Evolutionary conservation across 2,797 vertebrate genomes (phyloP), one percentile per base, ranked within the genome.

Genomic region (Coregonus ussuriensis): DNA sequence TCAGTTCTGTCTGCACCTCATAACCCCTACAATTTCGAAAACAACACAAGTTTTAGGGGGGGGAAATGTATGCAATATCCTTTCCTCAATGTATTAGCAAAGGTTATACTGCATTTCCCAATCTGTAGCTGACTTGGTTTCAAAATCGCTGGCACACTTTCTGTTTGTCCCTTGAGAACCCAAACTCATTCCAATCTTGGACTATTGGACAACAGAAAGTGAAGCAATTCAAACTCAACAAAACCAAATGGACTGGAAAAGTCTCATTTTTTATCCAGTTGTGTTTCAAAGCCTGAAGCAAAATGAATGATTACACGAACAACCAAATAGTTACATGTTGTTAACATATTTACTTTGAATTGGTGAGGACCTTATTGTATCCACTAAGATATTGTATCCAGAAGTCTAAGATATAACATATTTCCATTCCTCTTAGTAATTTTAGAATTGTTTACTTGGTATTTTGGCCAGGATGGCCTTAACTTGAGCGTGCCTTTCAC

Each of bases 181-280:
- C 9, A 47, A 47, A 41, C 72, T 71, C 83, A 81, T 51, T 80
- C 31, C 85, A 70, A 76, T 79, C 74, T 85, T 78, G 53, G 75
- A 84, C 66, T 67, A 54, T 79, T 80, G 74, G 35, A 82, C 69
- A 71, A 51, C n/a, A 13, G 18, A 75, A 82, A 77, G 76, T 90
- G 85, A 86, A 86, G 88, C 87, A 89, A 89, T 13, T 77, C 14
- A n/a, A 66, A 56, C 41, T 47, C 41, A 9, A 47, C 35, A 75
- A 25, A 72, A 72, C 47, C 62, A 79, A 75, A 82, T 74, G 63
- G 56, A 76, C 72, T 56, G 63, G 18, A 41, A 66, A 33, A 66
- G 76, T 4, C 21, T 16, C 41, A 6, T 51, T 35, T 15, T 56
- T 47, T 21, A 15, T n/a, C 72, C 35, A n/a, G 29, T 21, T 37